phyloP scores from a whole-genome alignment of 2,888 invertebrate species.

The Chrysolina americana region DNA sequence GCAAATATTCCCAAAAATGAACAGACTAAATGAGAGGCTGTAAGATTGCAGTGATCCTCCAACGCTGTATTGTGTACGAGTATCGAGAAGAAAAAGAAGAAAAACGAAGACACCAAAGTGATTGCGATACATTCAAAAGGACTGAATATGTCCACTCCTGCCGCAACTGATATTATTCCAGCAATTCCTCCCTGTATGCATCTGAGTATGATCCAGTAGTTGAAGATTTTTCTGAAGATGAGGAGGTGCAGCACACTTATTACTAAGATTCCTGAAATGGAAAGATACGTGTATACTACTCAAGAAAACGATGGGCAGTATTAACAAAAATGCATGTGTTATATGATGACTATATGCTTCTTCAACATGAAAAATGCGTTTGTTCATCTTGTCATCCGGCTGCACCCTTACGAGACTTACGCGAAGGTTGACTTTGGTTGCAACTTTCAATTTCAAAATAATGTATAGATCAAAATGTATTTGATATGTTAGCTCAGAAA shows the following conservation, averaged over 20 bases:
- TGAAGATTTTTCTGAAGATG: slow-evolving; percentile 59
- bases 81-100: slow-evolving; percentile 58
- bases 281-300: background rate
- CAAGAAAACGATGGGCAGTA: background rate
- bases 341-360: no score
- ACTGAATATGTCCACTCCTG: slow-evolving; percentile 62
- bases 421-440: no score
- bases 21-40: slow-evolving; percentile 61
- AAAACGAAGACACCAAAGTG: slow-evolving; percentile 54
- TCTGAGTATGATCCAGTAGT: slow-evolving; percentile 65
- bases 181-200: slow-evolving; percentile 65
- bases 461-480: no score
- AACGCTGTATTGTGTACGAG: slow-evolving; percentile 61
- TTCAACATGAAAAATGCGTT: no score
- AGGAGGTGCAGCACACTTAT: slow-evolving; percentile 52
- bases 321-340: no score
- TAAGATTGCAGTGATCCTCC: slow-evolving; percentile 66
- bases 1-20: slow-evolving; percentile 61
- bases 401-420: no score
- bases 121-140: slow-evolving; percentile 56
- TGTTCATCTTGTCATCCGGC: no score
- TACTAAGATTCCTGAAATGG: slow-evolving; percentile 50
- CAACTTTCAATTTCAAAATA: no score
- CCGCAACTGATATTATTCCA: slow-evolving; percentile 63
- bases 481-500: no score